Evolutionary conservation across 2,113 vertebrate species (phyloP), one percentile per base, ranked within the genome.

Genomic region (Apodemus speciosus): DNA sequence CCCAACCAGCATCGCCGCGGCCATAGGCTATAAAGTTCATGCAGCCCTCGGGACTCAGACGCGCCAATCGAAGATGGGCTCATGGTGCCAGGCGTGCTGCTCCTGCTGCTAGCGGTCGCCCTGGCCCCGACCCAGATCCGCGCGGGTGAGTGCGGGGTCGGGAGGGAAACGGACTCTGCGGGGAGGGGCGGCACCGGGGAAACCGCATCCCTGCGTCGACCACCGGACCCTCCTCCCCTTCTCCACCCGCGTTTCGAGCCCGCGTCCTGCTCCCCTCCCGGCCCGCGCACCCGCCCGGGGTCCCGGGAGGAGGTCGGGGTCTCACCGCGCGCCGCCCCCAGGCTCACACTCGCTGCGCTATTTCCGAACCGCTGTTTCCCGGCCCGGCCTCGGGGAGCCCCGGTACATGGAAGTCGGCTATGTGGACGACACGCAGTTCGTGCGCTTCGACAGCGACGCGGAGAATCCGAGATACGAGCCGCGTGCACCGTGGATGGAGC

Each of bases 271-370:
- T 20, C 23, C 23, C 83, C 64, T 11, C 4, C 25, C 3, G 15
- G 58, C 8, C 80, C 14, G 21, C 38, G 11, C 58, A 16, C 15
- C 21, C 6, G 35, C 14, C 38, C 2, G 27, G 18, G 9, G 2
- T 27, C 35, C 43, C 7, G 35, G 20, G 0, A 21, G 1, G 0
- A 27, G 14, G 20, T 15, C 23, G 3, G 18, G 51, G 30, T 83
- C 51, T 91, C 75, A 58, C 21, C 15, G 11, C 9, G 16, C 46
- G 3, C 21, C 15, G 40, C 15, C 64, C 75, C 64, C 75, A 93
- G 91, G 85, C 23, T 40, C 75, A 30, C 91, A 92, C 40, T 92
- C 75, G 32, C 2, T 93, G 85, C 30, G 3, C 40, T 88, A 88
- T 88, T 88, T 93, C 75, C 0, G 5, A 6, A 72, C 91, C 3